Base-by-base conservation (phyloP, 1,140 invertebrate species). In the Camponotus pennsylvanicus region DNA sequence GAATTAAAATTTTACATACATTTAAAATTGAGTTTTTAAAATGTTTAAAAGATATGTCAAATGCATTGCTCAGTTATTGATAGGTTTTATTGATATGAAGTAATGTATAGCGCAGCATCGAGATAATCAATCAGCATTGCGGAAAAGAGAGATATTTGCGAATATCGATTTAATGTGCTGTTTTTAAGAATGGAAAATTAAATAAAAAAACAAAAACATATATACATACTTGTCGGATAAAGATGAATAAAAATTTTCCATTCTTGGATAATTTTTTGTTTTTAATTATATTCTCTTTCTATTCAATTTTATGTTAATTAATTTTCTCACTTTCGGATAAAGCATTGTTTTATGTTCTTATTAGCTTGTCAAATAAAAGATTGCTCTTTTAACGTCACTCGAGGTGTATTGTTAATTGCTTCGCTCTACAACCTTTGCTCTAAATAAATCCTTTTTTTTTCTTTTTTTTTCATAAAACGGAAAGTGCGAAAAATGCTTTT, bases 381-480 rank as follows among this genome's bases (percentile, higher is more conserved):
- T 37, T 45, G 52, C 27, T 82, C 27, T 52, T 70, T 70, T 59
- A 59, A 82, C 34, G 66, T 82, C 52, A 52, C 52, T 80, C 21
- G 52, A 34, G 27, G 55, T 82, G 32, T 71, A 82, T 71, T 70
- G 78, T 82, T 82, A 71, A 82, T 82, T 71, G 66, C 66, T 21
- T 71, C 13, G 34, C 37, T 71, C 27, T n/a, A 71, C 18, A 27
- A 52, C 27, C 37, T 57, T 9, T 15, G 34, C 78, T 70, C 45
- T 80, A 49, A 80, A 80, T 76, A 77, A 64, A 64, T 84, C 32
- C 40, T 63, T 70, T 77, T 27, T 40, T 64, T 45, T 40, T 84
- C 45, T 49, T 67, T 76, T 27, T 27, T 64, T 45, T 27, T 27
- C 27, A 27, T 27, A 27, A 27, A 27, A 27, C 1, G 27, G 27